Evolutionary conservation across 2,113 vertebrate species (phyloP).

Genomic region (Eudyptes chrysolophus): DNA sequence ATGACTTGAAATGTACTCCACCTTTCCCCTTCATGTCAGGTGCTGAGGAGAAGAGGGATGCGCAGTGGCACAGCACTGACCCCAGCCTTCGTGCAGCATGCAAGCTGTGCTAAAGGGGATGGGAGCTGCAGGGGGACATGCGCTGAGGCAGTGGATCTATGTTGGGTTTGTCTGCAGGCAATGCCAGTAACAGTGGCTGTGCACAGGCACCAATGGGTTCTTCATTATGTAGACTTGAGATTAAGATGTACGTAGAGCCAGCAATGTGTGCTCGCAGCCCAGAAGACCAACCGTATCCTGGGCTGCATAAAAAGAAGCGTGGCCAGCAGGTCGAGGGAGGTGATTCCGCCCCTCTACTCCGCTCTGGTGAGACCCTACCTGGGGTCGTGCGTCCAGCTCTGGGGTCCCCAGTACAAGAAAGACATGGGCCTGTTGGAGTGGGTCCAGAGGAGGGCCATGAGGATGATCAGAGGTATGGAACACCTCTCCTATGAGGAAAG

Average conservation of each 20-base stretch:
- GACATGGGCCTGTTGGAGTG: background rate
- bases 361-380: background rate
- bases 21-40: rapidly evolving
- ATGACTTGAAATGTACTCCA: background rate
- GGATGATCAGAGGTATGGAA: background rate
- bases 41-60: background rate
- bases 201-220: background rate
- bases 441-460: background rate
- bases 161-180: background rate
- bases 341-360: background rate
- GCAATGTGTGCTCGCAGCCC: background rate
- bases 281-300: background rate
- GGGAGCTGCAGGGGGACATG: background rate
- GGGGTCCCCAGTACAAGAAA: rapidly evolving
- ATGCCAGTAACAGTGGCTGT: background rate
- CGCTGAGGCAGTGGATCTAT: background rate
- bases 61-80: background rate
- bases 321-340: background rate
- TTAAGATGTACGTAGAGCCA: background rate
- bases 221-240: background rate
- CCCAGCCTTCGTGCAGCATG: background rate
- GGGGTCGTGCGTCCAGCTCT: background rate
- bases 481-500: background rate
- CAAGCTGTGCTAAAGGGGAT: background rate
- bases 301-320: rapidly evolving